Evolutionary conservation across 2,113 vertebrate genomes (phyloP), one percentile per base, ranked within the genome.

Genomic region (Rhinoderma darwinii): DNA sequence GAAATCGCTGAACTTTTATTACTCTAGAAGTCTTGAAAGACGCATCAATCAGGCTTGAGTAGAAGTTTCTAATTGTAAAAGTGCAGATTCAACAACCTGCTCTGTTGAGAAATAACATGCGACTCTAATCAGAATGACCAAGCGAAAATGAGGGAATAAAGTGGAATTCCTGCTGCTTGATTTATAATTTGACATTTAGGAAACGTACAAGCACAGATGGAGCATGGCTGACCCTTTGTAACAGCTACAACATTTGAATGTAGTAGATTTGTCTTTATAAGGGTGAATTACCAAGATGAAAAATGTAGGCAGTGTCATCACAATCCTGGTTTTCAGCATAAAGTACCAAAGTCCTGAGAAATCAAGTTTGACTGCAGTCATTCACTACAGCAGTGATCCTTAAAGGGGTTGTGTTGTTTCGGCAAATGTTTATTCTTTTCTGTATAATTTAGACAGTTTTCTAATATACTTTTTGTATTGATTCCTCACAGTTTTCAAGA

Each of bases 81-180:
- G 35, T 39, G 68, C 37, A 41, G 68, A 72, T 37, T 72, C 68
- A 41, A 41, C 68, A 72, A 72, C 68, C 20, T 41, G 68, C 66
- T 70, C 32, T 70, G 17, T 2, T 2, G 35, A 72, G 68, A 72
- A 72, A 72, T 20, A 41, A 25, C 37, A 41, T 41, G 9, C 35
- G 5, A 25, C 35, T 72, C 6, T 10, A 72, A 72, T 41, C 20
- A 41, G 35, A 39, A 70, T 72, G 68, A 12, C 68, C 18, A 18
- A 14, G 12, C 61, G 4, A 39, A 70, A 20, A 72, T 41, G 18
- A 41, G 25, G 37, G 18, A 72, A 72, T 72, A 25, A 41, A 39
- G 68, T 72, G 20, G 22, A 72, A 72, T 72, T 72, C 68, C 37
- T 41, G 68, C 5, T 41, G 35, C 20, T 72, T 22, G 35, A 32